Percentiles rank a stretch among this genome's conserved stretches.
Conservation (phyloP, 2,113 vertebrate genomes). For the Odontophorus gujanensis region DNA sequence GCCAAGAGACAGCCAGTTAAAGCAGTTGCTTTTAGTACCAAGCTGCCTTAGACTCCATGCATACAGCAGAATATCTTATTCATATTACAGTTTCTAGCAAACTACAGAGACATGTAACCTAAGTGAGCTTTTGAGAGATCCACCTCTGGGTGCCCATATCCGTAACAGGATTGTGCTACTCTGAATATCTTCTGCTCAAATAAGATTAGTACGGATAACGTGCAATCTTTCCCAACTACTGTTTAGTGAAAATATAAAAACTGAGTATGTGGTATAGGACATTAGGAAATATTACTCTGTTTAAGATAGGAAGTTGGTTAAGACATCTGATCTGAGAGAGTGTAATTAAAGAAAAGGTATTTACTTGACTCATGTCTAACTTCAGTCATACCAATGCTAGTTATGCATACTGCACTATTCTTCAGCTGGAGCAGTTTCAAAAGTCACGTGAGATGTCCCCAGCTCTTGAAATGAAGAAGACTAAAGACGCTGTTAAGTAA, state of each 20-base stretch:
- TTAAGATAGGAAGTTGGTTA: background rate
- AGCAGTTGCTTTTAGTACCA: constrained; percentile 32
- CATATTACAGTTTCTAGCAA: constrained; percentile 22
- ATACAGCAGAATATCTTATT: constrained; percentile 15
- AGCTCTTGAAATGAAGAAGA: constrained; percentile 23
- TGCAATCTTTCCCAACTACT: background rate
- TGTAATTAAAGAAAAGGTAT: background rate
- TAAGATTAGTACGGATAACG: background rate
- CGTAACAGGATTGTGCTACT: background rate
- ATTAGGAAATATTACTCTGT: background rate
- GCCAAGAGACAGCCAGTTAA: constrained; percentile 9
- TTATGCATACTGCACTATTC: background rate
- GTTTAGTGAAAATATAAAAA: background rate
- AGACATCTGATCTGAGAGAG: background rate
- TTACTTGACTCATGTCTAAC: background rate
- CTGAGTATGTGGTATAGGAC: background rate
- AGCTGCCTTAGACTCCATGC: background rate
- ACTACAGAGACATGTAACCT: background rate
- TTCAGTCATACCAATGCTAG: background rate
- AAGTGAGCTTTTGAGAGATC: background rate
- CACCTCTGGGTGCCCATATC: background rate
- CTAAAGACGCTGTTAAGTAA: constrained; percentile 9
- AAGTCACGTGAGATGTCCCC: background rate
- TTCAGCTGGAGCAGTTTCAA: background rate
- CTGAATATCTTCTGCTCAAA: background rate